Base-by-base conservation (phyloP, 64 coral and sea anemone species). In the Actinia tenebrosa region DNA sequence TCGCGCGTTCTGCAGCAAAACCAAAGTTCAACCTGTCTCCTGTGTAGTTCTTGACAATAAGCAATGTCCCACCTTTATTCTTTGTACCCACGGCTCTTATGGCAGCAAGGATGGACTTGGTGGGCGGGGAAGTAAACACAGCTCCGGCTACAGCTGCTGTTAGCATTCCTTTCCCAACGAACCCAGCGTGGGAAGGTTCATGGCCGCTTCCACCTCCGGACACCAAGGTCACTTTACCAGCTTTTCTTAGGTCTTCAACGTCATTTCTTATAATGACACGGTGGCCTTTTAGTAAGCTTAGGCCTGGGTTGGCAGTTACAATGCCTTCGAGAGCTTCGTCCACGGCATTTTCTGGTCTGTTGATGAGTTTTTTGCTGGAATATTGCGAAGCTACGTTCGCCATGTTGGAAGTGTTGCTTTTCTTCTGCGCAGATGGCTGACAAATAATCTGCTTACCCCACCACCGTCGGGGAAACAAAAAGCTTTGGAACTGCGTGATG, bases 41-140 rank as follows among this genome's bases (percentile, higher is more conserved):
- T n/a, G 95, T 98, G 81, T 98, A 98, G 71, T 98, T 98, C 87
- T 98, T 98, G 4, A 98, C 95, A 59, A 98, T 98, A 60, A 98
- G 83, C 72, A 98, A 66, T 4, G 90, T 89, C 53, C 95, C 95
- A 16, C 87, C 92, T 10, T 19, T 52, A 66, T 98, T 98, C 3
- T 87, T 84, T 17, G 80, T 77, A 9, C 89, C 92, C 3, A 98
- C 95, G 61, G 92, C 95, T 89, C 95, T 89, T 60, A 98, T 92
- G 18, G 92, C 89, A 52, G 95, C 92, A 50, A 98, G 91, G 43
- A 98, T 91, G 15, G 95, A 98, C 84, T 92, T 98, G 1, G 95
- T 92, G 78, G 95, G 89, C 3, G 95, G 95, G 56, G 95, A 98
- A 80, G 95, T 94, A 52, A 98, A 98, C 14, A 98, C 92, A 19